Evolutionary conservation across 2,888 invertebrate genomes (phyloP).

Genomic region (Vesta saturnalis): DNA sequence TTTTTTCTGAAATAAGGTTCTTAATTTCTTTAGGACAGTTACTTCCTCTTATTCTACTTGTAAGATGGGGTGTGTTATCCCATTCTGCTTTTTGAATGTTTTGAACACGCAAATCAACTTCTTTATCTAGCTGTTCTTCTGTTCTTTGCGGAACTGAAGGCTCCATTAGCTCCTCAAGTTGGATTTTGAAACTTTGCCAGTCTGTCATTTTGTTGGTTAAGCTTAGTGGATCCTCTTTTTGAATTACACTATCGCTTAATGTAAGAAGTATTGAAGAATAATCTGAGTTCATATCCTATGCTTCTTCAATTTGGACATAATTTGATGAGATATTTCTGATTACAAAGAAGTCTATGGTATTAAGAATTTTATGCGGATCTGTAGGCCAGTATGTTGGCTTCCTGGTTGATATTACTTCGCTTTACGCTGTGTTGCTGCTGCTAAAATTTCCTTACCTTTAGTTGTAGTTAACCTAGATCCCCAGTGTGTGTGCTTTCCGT

Average conservation of each 20-base stretch:
- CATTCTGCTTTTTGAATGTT: no score
- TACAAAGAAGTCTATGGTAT: slow-evolving; percentile 19
- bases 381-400: slow-evolving; percentile 20
- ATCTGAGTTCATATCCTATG: no score
- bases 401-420: slow-evolving; percentile 17
- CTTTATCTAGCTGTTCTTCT: no score
- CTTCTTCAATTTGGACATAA: slow-evolving; percentile 20
- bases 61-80: background rate
- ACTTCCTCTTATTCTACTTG: background rate
- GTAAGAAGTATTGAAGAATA: no score
- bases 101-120: no score
- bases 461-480: slow-evolving; percentile 23
- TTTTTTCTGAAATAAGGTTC: no score
- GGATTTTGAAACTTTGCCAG: no score
- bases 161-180: no score
- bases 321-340: slow-evolving; percentile 19
- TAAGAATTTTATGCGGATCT: slow-evolving; percentile 20
- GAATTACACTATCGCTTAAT: no score
- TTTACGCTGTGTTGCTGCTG: slow-evolving; percentile 8
- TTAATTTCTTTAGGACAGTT: no score
- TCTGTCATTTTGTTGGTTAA: no score
- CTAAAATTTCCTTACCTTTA: slow-evolving; percentile 24
- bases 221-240: slow-evolving; percentile 11
- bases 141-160: no score
- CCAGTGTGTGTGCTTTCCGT: slow-evolving; percentile 14